Evolutionary conservation across 2,888 invertebrate genomes (phyloP).

Genomic region (Teleiodes luculella): DNA sequence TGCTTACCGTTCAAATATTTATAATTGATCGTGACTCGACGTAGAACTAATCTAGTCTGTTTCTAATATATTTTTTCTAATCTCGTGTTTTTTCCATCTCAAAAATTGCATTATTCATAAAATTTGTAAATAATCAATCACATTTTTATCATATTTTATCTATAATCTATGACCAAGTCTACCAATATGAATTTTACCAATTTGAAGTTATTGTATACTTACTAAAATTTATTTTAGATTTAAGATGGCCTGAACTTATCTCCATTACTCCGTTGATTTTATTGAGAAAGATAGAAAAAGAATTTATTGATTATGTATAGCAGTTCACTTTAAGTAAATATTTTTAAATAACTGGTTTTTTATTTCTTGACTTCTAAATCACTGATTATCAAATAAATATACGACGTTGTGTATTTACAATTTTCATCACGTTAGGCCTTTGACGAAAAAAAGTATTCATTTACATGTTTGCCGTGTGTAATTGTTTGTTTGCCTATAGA

Average conservation of each 20-base stretch:
- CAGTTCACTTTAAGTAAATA: slow-evolving; percentile 30
- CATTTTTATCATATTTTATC: neutral
- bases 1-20: neutral
- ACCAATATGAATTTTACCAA: neutral
- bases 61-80: slow-evolving; percentile 26
- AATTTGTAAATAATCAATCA: slow-evolving; percentile 15
- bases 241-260: neutral
- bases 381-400: too few species aligned
- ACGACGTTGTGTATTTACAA: too few species aligned
- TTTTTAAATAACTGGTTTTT: slow-evolving; percentile 21
- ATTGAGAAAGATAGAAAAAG: slow-evolving; percentile 27
- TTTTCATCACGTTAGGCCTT: too few species aligned
- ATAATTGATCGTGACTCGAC: slow-evolving; percentile 48
- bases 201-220: neutral
- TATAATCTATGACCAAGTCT: slow-evolving; percentile 13
- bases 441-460: too few species aligned
- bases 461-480: too few species aligned
- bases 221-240: neutral
- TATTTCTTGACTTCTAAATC: neutral
- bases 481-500: too few species aligned
- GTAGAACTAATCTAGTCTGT: slow-evolving; percentile 76
- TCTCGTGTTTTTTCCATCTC: slow-evolving; percentile 3
- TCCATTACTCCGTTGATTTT: slow-evolving; percentile 16
- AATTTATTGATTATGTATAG: slow-evolving; percentile 29
- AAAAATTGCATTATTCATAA: slow-evolving; percentile 2